Evolutionary conservation across 2,888 invertebrate genomes (phyloP).

Genomic region (Amphiduros pacificus): DNA sequence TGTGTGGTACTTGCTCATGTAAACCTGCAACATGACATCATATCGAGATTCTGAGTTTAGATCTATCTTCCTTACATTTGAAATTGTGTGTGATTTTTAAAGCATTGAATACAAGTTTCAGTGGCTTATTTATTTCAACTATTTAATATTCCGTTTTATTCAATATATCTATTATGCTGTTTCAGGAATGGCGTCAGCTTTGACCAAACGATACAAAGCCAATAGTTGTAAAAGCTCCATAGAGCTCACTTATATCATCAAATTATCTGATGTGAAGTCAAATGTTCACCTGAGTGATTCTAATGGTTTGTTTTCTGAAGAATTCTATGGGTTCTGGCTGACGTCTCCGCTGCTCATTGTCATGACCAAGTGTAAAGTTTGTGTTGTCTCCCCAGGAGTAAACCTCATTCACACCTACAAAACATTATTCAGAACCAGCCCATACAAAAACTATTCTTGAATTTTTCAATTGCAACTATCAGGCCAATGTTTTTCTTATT

Average conservation of each 20-base stretch:
- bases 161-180: too few species aligned
- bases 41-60: background rate
- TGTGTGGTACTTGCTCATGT: slow-evolving; percentile 76
- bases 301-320: slow-evolving; percentile 66
- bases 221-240: too few species aligned
- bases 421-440: background rate
- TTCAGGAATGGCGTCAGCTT: too few species aligned
- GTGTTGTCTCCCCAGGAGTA: slow-evolving; percentile 85
- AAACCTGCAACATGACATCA: slow-evolving; percentile 64
- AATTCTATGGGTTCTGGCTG: slow-evolving; percentile 61
- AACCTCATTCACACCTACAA: slow-evolving; percentile 67
- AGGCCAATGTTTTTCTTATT: too few species aligned
- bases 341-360: slow-evolving; percentile 42
- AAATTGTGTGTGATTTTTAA: background rate
- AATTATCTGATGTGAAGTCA: too few species aligned
- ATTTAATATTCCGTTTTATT: too few species aligned
- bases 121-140: too few species aligned
- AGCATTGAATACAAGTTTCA: too few species aligned
- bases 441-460: background rate
- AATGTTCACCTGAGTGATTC: slow-evolving; percentile 69
- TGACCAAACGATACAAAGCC: too few species aligned
- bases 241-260: too few species aligned
- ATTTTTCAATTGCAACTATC: too few species aligned
- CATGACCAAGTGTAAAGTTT: slow-evolving; percentile 79
- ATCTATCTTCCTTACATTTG: too few species aligned